These are phyloP conservation scores for Synanthedon tipuliformis DNA, from an alignment of 2,888 invertebrate species.

Conservation along the genomic window DNA sequence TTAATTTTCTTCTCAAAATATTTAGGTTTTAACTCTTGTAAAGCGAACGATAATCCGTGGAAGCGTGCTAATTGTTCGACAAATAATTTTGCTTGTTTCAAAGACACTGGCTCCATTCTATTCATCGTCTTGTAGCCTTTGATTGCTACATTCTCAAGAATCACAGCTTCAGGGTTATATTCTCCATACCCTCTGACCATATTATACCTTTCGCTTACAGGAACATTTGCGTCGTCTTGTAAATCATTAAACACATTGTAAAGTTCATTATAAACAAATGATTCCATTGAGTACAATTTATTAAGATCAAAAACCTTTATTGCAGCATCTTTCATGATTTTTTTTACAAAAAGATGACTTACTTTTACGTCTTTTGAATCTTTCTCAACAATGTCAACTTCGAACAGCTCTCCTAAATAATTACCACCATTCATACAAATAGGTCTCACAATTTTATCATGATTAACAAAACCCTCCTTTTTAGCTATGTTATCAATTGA, in stretches of 20 bases:
- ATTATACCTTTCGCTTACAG: constrained; percentile 11
- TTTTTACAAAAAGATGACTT: constrained; percentile 33
- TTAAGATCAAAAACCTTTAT: not conserved
- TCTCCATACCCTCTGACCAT: constrained; percentile 13
- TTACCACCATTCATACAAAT: constrained; percentile 21
- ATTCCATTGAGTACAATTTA: constrained; percentile 22
- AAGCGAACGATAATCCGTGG: constrained; percentile 19
- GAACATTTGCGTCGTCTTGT: constrained; percentile 14
- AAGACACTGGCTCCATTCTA: constrained; percentile 15
- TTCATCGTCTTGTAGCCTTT: constrained; percentile 18
- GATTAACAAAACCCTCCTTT: not conserved
- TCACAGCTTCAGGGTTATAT: constrained; percentile 12
- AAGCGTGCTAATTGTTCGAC: constrained; percentile 20
- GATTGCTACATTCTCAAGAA: constrained; percentile 19
- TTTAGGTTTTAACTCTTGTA: constrained; percentile 13
- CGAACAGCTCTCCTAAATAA: constrained; percentile 26
- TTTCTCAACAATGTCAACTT: constrained; percentile 28
- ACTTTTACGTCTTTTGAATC: constrained; percentile 23
- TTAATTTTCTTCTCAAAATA: constrained; percentile 13
- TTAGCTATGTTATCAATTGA: not conserved
- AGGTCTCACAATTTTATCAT: not conserved
- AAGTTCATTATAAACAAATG: constrained; percentile 24
- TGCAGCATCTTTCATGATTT: not conserved
- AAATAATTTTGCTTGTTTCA: constrained; percentile 18
- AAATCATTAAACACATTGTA: constrained; percentile 14